Base-by-base conservation (phyloP, 2,113 vertebrate genomes). In the Protobothrops mucrosquamatus region DNA sequence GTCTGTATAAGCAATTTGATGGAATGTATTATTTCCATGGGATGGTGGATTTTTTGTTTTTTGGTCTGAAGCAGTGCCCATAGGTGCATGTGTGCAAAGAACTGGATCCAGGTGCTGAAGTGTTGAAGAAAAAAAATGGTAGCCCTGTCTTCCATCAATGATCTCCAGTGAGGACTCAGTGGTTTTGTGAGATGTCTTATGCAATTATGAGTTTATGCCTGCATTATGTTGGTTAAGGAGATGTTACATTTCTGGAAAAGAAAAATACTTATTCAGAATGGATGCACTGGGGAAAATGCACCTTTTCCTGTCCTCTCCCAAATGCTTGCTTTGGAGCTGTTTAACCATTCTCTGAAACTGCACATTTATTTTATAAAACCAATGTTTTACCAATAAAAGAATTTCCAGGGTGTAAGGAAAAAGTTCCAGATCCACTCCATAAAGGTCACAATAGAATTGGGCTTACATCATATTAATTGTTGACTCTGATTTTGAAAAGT, bases 321-420 rank as follows among this genome's bases (percentile, higher is more conserved):
- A 92, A 69, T 94, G 94, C 94, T 94, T 94, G 24, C 93, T 94
- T 96, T 97, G 94, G 87, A 15, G 93, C 96, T 96, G 93, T 91
- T 95, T 95, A 95, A 95, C 91, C 85, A 92, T 55, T 95, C 12
- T 88, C 4, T 85, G 20, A 51, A 57, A 88, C 26, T 92, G 23
- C 14, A 93, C 54, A 0, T 74, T 26, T 10, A 59, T 94, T 90
- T 64, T 96, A 90, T n/a, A 20, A 22, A 64, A 69, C 2, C 92
- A 26, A 64, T 92, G 20, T 94, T 24, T 91, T 4, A 91, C 26
- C 10, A 48, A 93, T 57, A 2, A 92, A 34, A 39, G 90, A 22
- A 90, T 93, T 93, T 94, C 95, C 94, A 96, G n/a, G 26, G 81
- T 94, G 88, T 26, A 93, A 95, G 61, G 29, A 88, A 92, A 94